These are phyloP conservation scores for Drosophila paracracens DNA, from an alignment of 2,888 invertebrate species.

Conservation along the genomic window DNA sequence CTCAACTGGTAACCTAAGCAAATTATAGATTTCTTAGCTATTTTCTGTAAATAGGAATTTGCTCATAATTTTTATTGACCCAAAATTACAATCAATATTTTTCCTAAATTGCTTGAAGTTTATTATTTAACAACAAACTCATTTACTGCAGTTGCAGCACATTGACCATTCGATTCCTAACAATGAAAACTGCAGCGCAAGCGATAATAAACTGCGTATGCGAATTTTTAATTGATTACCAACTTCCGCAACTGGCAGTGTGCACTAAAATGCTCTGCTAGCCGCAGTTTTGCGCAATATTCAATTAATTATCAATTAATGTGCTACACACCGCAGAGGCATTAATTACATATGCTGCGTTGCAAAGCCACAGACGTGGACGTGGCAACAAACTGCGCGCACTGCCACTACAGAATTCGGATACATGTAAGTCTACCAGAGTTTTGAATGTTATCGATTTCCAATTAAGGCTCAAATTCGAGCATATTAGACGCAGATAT, in stretches of 20 bases:
- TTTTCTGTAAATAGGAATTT: neutral
- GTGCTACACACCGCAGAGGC: constrained; percentile 73
- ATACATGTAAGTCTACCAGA: constrained; percentile 49
- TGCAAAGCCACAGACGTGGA: constrained; percentile 64
- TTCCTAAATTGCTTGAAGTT: neutral
- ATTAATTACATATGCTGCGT: constrained; percentile 78
- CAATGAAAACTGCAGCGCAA: neutral
- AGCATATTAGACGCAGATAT: neutral
- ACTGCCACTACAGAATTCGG: constrained; percentile 27
- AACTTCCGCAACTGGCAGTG: constrained; percentile 29
- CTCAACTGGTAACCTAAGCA: neutral
- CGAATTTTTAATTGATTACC: constrained; percentile 39
- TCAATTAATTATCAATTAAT: constrained; percentile 80
- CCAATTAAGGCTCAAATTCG: constrained; percentile 50
- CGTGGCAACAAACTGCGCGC: constrained; percentile 9
- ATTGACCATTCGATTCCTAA: neutral
- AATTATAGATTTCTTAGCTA: neutral
- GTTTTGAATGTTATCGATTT: constrained; percentile 67
- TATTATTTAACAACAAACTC: neutral
- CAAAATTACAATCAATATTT: neutral
- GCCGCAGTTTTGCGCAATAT: constrained; percentile 73
- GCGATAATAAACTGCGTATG: constrained; percentile 32
- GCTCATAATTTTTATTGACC: neutral
- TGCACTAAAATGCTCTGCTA: constrained; percentile 51
- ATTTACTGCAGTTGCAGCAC: neutral